phyloP scores from a whole-genome alignment of 53 echinoderm and acorn worm species.

The Temnopleurus reevesii region DNA sequence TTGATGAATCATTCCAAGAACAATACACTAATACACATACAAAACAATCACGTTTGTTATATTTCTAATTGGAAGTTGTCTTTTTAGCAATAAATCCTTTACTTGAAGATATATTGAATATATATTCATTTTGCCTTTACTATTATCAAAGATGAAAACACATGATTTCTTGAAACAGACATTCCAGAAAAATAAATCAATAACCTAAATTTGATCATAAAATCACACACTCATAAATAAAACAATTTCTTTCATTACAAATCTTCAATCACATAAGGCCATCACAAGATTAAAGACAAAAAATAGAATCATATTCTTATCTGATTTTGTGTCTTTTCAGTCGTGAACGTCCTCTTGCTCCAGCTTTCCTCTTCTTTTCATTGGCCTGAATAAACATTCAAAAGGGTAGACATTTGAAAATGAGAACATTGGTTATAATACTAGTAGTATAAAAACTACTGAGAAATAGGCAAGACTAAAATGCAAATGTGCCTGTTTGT shows the following conservation, averaged over 20 bases:
- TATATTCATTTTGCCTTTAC: background rate
- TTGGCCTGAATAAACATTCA: slow-evolving; percentile 13
- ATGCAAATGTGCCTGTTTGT: no score
- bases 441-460: no score
- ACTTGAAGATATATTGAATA: no score
- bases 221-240: slow-evolving; percentile 40
- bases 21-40: background rate
- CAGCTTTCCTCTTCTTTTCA: slow-evolving; percentile 47
- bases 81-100: no score
- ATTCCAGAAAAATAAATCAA: slow-evolving; percentile 17
- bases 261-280: slow-evolving; percentile 20
- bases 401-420: background rate
- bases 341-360: slow-evolving; percentile 34
- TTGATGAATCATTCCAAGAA: background rate
- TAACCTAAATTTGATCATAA: slow-evolving; percentile 9
- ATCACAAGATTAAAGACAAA: background rate
- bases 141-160: background rate
- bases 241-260: background rate
- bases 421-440: no score
- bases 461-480: background rate
- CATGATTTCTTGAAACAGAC: background rate
- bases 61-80: background rate
- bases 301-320: background rate
- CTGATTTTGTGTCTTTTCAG: slow-evolving; percentile 52
- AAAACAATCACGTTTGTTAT: background rate